phyloP scores from a whole-genome alignment of 1,140 invertebrate genomes.

The Zaprionus inermis region DNA sequence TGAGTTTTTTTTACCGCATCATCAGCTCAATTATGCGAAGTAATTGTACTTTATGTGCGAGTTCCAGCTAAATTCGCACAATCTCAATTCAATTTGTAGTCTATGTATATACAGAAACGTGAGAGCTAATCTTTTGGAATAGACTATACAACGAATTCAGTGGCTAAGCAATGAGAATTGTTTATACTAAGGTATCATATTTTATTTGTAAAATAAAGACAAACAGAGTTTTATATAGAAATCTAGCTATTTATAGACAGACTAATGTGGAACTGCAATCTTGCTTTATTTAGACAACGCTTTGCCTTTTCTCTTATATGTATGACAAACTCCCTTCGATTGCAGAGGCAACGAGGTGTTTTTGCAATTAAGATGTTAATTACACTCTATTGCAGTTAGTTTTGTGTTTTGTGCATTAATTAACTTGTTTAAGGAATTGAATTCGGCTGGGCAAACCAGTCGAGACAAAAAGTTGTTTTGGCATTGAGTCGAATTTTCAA shows the following conservation, averaged over 20 bases:
- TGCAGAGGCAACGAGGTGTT: slow-evolving; percentile 2
- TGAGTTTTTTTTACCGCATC: background rate
- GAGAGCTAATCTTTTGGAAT: no score
- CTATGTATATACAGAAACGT: no score
- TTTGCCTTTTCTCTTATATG: background rate
- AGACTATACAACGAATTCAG: no score
- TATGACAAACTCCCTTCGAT: background rate
- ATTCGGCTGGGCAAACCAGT: slow-evolving; percentile 26
- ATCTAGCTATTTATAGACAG: background rate
- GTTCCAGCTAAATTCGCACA: no score
- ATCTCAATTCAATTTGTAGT: background rate
- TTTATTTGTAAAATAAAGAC: background rate
- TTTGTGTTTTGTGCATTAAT: slow-evolving; percentile 14
- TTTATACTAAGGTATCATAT: background rate
- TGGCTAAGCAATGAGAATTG: no score
- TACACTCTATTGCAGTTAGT: slow-evolving; percentile 11
- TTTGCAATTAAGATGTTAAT: background rate
- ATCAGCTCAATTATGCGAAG: no score
- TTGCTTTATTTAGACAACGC: background rate
- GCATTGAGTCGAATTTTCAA: slow-evolving; percentile 29
- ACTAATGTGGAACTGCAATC: background rate
- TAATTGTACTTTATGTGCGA: no score
- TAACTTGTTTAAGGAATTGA: background rate
- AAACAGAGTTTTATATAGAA: background rate
- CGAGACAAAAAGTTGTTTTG: slow-evolving; percentile 31